phyloP scores from a whole-genome alignment of 1,140 invertebrate species.

The Papilio machaon region DNA sequence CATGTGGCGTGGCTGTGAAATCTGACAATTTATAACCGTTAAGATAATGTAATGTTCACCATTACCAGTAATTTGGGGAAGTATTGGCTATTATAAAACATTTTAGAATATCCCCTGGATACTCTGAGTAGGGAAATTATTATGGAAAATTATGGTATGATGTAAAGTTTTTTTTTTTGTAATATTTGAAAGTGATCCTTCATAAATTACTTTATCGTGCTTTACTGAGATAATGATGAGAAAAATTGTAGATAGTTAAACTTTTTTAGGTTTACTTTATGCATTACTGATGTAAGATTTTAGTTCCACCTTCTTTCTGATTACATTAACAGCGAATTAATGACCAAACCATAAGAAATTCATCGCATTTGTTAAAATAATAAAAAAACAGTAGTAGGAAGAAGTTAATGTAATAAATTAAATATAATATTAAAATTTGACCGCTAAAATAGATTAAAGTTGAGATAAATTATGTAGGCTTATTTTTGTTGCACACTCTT shows the following conservation, averaged over 20 bases:
- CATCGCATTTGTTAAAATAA: too few relatives aligned
- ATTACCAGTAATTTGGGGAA: constrained; percentile 38
- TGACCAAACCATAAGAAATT: too few relatives aligned
- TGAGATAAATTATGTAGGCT: too few relatives aligned
- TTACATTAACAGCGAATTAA: neutral
- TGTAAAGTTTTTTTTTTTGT: neutral
- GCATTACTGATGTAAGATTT: neutral
- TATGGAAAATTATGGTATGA: constrained; percentile 33
- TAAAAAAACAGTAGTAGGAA: too few relatives aligned
- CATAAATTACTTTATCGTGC: neutral
- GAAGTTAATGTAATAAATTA: too few relatives aligned
- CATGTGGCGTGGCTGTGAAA: constrained; percentile 58
- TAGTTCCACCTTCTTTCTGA: neutral
- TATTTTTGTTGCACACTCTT: too few relatives aligned
- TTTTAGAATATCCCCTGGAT: constrained; percentile 54
- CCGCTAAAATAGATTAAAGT: too few relatives aligned
- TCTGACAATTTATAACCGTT: constrained; percentile 60
- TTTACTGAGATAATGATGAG: neutral
- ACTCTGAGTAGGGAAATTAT: constrained; percentile 27
- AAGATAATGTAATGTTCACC: constrained; percentile 52
- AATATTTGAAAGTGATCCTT: neutral
- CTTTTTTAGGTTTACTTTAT: neutral
- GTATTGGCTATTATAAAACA: constrained; percentile 54
- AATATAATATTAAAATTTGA: too few relatives aligned
- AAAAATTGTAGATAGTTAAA: neutral